Conservation (phyloP, 2,888 invertebrate species). For the Drosophila stalkeri region DNA sequence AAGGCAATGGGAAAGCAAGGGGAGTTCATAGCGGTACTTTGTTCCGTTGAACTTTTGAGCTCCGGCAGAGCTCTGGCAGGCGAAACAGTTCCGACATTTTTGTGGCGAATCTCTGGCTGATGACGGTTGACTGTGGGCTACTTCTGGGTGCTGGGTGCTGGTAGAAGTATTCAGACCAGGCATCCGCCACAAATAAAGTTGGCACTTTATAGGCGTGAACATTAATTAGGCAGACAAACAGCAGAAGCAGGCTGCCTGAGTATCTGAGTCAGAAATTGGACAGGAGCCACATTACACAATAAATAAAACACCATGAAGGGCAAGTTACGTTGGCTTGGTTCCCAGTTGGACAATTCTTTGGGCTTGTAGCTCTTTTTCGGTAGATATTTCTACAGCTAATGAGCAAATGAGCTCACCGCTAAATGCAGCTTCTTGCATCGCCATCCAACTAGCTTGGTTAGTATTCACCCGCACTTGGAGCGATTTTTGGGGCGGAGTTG, state of each 20-base stretch:
- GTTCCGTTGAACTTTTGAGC: slow-evolving; percentile 70
- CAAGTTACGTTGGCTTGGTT: slow-evolving; percentile 6
- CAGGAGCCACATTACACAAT: slow-evolving; percentile 59
- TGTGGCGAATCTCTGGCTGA: slow-evolving; percentile 51
- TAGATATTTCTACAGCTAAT: slow-evolving; percentile 52
- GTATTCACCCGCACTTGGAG: slow-evolving; percentile 47
- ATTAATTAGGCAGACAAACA: slow-evolving; percentile 70
- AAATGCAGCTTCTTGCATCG: slow-evolving; percentile 25
- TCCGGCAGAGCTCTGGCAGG: slow-evolving; percentile 14
- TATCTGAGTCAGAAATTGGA: slow-evolving; percentile 37
- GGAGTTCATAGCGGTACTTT: slow-evolving; percentile 63
- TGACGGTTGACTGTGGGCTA: too few relatives aligned
- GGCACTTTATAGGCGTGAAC: slow-evolving; percentile 71
- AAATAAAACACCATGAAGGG: slow-evolving; percentile 55
- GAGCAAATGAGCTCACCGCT: slow-evolving; percentile 59
- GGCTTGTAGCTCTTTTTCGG: slow-evolving; percentile 18
- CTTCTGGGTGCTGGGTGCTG: neutral
- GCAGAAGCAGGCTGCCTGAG: slow-evolving; percentile 27
- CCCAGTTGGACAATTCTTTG: slow-evolving; percentile 22
- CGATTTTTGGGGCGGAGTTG: slow-evolving; percentile 62
- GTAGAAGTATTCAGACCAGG: slow-evolving; percentile 54
- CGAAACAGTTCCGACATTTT: slow-evolving; percentile 46
- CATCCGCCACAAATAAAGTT: slow-evolving; percentile 72
- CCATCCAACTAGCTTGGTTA: neutral
- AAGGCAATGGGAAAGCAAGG: neutral